Percentiles rank a stretch among this genome's conserved stretches.
phyloP scores from a whole-genome alignment of 2,888 invertebrate species.

The Dinocampus coccinellae region DNA sequence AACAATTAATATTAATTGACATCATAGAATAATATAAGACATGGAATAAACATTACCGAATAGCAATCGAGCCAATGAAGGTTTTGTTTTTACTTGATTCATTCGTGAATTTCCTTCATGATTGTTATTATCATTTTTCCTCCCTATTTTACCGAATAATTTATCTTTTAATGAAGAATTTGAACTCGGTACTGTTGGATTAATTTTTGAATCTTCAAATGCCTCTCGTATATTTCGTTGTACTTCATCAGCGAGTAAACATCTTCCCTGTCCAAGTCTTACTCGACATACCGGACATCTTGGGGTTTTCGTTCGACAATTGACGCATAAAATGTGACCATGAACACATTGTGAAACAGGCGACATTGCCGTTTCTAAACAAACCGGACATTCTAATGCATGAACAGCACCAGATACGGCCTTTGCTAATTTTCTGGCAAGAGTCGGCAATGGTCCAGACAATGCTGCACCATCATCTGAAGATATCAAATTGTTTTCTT shows the following conservation, averaged over 20 bases:
- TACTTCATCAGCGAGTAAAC: slow-evolving; percentile 64
- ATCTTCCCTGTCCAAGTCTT: slow-evolving; percentile 64
- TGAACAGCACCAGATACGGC: slow-evolving; percentile 60
- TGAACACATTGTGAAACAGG: slow-evolving; percentile 76
- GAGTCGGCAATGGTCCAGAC: slow-evolving; percentile 62
- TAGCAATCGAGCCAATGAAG: slow-evolving; percentile 38
- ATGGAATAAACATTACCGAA: slow-evolving; percentile 29
- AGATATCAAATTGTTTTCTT: slow-evolving; percentile 8
- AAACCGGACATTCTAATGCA: slow-evolving; percentile 75
- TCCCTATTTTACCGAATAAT: slow-evolving; percentile 50
- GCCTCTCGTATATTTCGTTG: slow-evolving; percentile 59
- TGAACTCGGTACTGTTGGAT: background rate
- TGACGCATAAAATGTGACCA: slow-evolving; percentile 75
- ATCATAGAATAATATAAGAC: background rate
- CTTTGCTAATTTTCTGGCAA: slow-evolving; percentile 59
- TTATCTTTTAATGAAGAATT: slow-evolving; percentile 46
- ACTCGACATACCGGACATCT: slow-evolving; percentile 76
- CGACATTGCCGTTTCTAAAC: slow-evolving; percentile 75
- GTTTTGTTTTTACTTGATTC: slow-evolving; percentile 34
- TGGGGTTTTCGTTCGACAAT: slow-evolving; percentile 72
- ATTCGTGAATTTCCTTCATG: background rate
- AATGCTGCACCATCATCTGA: slow-evolving; percentile 48
- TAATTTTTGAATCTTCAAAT: slow-evolving; percentile 47
- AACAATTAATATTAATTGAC: background rate
- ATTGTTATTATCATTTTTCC: background rate